phyloP scores from a whole-genome alignment of 2,888 invertebrate genomes.

The Cephus rjabovi region DNA sequence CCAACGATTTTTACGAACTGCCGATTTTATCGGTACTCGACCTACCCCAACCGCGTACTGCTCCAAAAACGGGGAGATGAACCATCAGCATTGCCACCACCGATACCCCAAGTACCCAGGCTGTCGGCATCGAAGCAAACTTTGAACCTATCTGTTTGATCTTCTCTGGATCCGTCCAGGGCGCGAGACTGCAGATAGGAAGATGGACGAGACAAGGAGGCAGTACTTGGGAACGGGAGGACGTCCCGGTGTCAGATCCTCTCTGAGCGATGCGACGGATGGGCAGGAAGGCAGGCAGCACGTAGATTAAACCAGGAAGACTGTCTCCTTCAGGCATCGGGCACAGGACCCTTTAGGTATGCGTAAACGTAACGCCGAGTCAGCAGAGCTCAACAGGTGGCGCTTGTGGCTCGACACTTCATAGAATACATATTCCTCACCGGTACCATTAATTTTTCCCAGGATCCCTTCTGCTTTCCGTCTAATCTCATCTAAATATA shows the following conservation, averaged over 20 bases:
- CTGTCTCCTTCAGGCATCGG: neutral
- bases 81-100: neutral
- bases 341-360: neutral
- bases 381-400: conserved; percentile 3
- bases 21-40: neutral
- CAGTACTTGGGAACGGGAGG: neutral
- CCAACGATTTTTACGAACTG: neutral
- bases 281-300: neutral
- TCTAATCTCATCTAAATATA: neutral
- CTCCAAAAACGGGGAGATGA: neutral
- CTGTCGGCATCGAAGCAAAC: neutral
- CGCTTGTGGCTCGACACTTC: neutral
- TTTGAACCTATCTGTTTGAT: neutral
- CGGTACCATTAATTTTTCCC: neutral
- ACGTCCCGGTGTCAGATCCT: neutral
- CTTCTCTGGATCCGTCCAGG: neutral
- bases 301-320: neutral
- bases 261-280: neutral
- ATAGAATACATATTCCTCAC: neutral
- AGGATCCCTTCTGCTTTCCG: neutral
- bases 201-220: conserved; percentile 2
- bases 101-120: neutral
- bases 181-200: neutral
- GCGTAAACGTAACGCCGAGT: neutral
- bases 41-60: neutral